These are phyloP conservation scores for Xestia sexstrigata DNA, from an alignment of 2,888 invertebrate genomes.

Conservation along the genomic window DNA sequence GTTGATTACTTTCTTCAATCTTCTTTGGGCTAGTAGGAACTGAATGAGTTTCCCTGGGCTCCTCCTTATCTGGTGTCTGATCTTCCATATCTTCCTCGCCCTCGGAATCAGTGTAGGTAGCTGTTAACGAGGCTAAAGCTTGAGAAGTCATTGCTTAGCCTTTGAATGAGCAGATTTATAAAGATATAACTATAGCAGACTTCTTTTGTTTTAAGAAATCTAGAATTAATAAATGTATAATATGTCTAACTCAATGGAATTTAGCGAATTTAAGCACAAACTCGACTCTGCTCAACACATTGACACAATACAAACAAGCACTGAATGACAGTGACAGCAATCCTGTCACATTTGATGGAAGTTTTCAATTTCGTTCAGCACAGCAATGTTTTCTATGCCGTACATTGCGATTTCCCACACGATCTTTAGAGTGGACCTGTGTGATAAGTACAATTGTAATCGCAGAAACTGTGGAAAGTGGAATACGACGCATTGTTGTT, in stretches of 20 bases:
- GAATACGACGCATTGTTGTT: neutral
- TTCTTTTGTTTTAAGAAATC: neutral
- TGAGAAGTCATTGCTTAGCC: conserved; percentile 85
- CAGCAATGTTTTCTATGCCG: neutral
- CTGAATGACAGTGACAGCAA: neutral
- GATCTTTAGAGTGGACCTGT: neutral
- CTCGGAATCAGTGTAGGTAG: conserved; percentile 97
- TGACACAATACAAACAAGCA: neutral
- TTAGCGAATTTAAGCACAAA: neutral
- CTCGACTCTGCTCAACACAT: neutral
- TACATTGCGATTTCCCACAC: neutral
- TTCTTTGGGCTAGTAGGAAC: conserved; percentile 81
- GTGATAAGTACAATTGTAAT: too few relatives aligned
- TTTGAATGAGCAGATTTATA: neutral
- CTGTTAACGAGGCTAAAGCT: conserved; percentile 96
- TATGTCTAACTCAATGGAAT: neutral
- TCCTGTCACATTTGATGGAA: neutral
- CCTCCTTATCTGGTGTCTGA: conserved; percentile 89
- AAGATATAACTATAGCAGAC: neutral
- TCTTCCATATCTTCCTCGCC: conserved; percentile 95
- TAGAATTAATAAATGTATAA: neutral
- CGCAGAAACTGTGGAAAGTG: too few relatives aligned
- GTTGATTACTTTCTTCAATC: conserved; percentile 73
- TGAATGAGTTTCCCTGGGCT: conserved; percentile 77
- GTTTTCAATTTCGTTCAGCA: conserved; percentile 3